Evolutionary conservation across 2,113 vertebrate species (phyloP), one percentile per base, ranked within the genome.

Genomic region (Pitta sordida): DNA sequence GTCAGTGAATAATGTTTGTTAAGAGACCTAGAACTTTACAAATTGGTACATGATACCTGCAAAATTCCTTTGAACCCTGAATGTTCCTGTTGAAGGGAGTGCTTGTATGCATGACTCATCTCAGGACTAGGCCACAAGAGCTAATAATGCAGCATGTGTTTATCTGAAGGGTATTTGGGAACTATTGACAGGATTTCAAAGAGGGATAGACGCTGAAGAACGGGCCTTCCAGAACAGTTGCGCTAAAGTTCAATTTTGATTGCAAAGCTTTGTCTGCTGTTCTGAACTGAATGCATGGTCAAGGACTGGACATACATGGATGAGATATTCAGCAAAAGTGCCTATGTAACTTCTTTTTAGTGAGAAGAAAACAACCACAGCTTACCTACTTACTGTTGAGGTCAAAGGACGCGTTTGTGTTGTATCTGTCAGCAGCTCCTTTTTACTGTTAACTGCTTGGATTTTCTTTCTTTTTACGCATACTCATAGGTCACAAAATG

Each of bases 401-500:
- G 23, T 83, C 37, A 48, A 62, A 86, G 13, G 22, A 73, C 74
- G 24, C 10, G 34, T 91, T 85, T 80, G 21, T 30, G 26, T 74
- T 75, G 15, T 48, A 18, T 79, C 13, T 32, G 73, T 93, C 27
- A 51, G 20, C 69, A 81, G 34, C 23, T 77, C 36, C 30, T 58
- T 73, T 88, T 64, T 49, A 15, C 46, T 74, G 21, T 85, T 97
- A 88, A 93, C 83, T 90, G n/a, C 22, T 94, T 88, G 86, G 83
- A 68, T 84, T 94, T 93, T 95, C 55, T 94, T 82, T 90, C 76
- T 96, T 70, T 71, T 83, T 89, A 24, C 83, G 87, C 87, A 48
- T 53, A 89, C 53, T 75, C 21, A 2, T 84, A 99, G 99, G 97
- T 97, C 98, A 96, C 98, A 98, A 95, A 97, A 98, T 67, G 98